These are phyloP conservation scores for Crocodylus rhombifer DNA, from an alignment of 2,797 vertebrate genomes.

Conservation along the genomic window DNA sequence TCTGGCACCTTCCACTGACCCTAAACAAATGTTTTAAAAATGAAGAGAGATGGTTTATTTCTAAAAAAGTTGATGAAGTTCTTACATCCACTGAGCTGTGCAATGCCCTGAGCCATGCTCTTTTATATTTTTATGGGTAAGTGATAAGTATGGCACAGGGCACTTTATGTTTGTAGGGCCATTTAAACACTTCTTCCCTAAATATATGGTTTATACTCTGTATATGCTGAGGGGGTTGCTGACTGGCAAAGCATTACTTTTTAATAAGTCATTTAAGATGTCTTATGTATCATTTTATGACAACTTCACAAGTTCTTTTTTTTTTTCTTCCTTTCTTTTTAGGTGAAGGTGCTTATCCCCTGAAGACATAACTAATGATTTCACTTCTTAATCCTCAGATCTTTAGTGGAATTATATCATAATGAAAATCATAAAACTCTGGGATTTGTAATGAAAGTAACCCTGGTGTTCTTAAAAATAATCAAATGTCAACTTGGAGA, in stretches of 20 bases:
- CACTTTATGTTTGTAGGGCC: slow-evolving; percentile 9
- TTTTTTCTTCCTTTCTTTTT: slow-evolving; percentile 12
- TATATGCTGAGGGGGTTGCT: neutral
- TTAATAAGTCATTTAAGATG: slow-evolving; percentile 58
- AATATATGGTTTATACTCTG: slow-evolving; percentile 2
- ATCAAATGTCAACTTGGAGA: neutral
- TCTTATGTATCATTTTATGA: slow-evolving; percentile 54
- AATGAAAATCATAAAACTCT: slow-evolving; percentile 34
- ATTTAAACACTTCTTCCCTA: neutral
- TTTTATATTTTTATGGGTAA: neutral
- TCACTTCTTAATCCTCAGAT: slow-evolving; percentile 52
- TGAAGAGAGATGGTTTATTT: neutral
- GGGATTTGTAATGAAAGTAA: slow-evolving; percentile 45
- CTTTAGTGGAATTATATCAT: slow-evolving; percentile 37
- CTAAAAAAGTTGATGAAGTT: neutral
- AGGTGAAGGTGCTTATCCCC: slow-evolving; percentile 37
- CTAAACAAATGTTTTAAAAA: neutral
- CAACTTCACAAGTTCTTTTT: slow-evolving; percentile 34
- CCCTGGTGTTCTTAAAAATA: neutral
- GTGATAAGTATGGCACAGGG: neutral
- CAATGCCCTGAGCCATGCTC: neutral
- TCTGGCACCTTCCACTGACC: neutral
- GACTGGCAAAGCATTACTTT: slow-evolving; percentile 3
- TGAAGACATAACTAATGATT: slow-evolving; percentile 49
- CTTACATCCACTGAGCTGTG: neutral